A percentile compares a stretch with the other conserved stretches of the same genome.
phyloP scores from a whole-genome alignment of 2,888 invertebrate genomes.

The Dicyrtomina minuta region DNA sequence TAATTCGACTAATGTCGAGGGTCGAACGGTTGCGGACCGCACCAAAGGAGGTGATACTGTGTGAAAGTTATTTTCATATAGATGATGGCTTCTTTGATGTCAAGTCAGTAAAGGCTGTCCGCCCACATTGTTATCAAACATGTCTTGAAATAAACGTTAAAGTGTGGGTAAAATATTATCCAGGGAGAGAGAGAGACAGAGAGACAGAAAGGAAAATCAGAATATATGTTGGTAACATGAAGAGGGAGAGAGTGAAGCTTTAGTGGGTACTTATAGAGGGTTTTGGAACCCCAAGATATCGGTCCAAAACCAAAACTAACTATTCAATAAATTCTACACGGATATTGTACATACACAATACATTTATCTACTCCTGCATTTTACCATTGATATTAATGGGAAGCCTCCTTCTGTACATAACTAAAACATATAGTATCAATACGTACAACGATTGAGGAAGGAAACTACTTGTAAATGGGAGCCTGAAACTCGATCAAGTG shows the following conservation, averaged over 20 bases:
- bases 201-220: not conserved
- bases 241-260: slow-evolving; percentile 1
- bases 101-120: slow-evolving; percentile 34
- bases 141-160: slow-evolving; percentile 23
- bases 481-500: slow-evolving; percentile 20
- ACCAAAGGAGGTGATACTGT: slow-evolving; percentile 25
- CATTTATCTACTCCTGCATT: no score
- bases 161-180: slow-evolving; percentile 8
- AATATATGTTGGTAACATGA: no score
- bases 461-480: not conserved
- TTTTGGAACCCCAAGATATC: not conserved
- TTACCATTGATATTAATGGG: no score
- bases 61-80: slow-evolving; percentile 14
- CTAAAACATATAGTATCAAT: no score
- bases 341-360: no score
- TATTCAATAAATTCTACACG: no score
- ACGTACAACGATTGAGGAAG: not conserved
- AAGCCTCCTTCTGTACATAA: no score
- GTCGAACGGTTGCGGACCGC: slow-evolving; percentile 1
- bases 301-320: no score
- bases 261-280: not conserved
- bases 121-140: slow-evolving; percentile 40
- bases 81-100: slow-evolving; percentile 30
- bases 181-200: not conserved
- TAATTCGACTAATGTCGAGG: slow-evolving; percentile 11